phyloP scores from a whole-genome alignment of 2,113 vertebrate species.

The Coptodon rendalli region DNA sequence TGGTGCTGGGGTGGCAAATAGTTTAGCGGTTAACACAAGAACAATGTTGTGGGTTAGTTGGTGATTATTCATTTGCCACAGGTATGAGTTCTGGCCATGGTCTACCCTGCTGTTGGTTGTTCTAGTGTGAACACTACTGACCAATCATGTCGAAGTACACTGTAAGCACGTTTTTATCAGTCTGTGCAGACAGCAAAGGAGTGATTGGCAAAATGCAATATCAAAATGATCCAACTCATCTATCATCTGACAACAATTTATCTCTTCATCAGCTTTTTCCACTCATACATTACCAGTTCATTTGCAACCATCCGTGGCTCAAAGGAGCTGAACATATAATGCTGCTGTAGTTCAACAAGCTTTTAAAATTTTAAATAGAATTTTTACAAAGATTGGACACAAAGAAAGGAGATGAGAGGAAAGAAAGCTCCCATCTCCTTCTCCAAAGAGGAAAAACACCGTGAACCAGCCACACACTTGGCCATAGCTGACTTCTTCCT shows the following conservation, averaged over 20 bases:
- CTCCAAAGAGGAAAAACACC: rapidly evolving
- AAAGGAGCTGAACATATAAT: background rate
- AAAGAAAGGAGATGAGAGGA: background rate
- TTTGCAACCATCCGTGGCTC: background rate
- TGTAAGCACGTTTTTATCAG: background rate
- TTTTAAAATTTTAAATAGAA: background rate
- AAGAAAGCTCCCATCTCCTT: rapidly evolving
- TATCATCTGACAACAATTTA: background rate
- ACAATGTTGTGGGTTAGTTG: background rate
- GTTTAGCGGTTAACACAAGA: background rate
- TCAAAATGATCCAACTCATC: background rate
- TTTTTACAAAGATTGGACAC: background rate
- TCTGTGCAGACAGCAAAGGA: background rate
- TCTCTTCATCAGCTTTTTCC: background rate
- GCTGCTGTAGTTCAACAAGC: background rate
- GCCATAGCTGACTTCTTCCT: background rate
- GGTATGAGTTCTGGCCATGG: background rate
- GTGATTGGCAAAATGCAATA: background rate
- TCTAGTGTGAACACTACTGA: background rate
- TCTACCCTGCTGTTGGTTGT: background rate
- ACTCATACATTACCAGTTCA: background rate
- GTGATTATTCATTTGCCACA: background rate
- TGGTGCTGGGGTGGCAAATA: background rate
- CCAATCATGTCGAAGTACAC: background rate
- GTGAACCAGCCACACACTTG: background rate